A percentile compares a stretch with the other conserved stretches of the same genome.
phyloP scores from a whole-genome alignment of 2,888 invertebrate genomes.

The Andrena haemorrhoa region DNA sequence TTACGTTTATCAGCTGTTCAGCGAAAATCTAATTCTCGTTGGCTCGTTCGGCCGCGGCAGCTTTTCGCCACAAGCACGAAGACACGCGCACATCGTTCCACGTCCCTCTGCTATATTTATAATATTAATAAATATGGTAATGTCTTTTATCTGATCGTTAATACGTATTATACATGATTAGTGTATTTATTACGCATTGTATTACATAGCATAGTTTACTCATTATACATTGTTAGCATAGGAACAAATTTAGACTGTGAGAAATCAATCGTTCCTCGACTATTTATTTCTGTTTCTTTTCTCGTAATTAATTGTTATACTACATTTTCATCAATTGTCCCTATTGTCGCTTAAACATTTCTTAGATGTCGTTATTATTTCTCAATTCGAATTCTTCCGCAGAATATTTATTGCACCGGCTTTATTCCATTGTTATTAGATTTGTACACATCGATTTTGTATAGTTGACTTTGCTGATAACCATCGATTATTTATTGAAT shows the following conservation, averaged over 20 bases:
- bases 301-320: conserved; percentile 27
- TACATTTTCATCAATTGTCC: conserved; percentile 19
- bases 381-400: neutral
- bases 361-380: conserved; percentile 10
- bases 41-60: conserved; percentile 1
- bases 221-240: conserved; percentile 55
- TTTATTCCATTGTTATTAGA: conserved; percentile 19
- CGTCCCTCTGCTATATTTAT: conserved; percentile 49
- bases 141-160: conserved; percentile 56
- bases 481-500: conserved; percentile 34
- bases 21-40: conserved; percentile 1
- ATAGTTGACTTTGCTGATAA: neutral
- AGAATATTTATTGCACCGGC: conserved; percentile 25
- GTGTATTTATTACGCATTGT: conserved; percentile 56
- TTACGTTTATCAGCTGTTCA: conserved; percentile 19
- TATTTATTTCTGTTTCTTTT: conserved; percentile 37
- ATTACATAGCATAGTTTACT: conserved; percentile 56
- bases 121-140: conserved; percentile 48
- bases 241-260: conserved; percentile 52
- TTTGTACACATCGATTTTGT: conserved; percentile 13
- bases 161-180: conserved; percentile 54
- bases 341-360: conserved; percentile 9
- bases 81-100: conserved; percentile 31
- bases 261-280: conserved; percentile 53
- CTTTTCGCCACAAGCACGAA: conserved; percentile 7